phyloP scores from a whole-genome alignment of 1,140 invertebrate species.

The Sipha flava region DNA sequence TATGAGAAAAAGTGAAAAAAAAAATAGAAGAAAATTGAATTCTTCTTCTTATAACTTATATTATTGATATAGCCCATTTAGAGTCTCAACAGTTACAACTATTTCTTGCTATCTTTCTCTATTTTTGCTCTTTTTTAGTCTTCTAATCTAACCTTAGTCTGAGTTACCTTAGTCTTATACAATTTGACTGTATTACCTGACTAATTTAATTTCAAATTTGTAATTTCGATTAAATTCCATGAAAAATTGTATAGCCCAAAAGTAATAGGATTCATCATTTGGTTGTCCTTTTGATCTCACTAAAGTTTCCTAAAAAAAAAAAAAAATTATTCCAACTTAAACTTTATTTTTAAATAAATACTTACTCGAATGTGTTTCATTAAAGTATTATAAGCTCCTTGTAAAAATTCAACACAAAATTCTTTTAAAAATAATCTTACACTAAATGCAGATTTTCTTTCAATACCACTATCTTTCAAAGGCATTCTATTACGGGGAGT shows the following conservation, averaged over 20 bases:
- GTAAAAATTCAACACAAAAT: slow-evolving; percentile 87
- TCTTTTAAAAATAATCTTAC: slow-evolving; percentile 83
- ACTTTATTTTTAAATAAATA: too few species aligned
- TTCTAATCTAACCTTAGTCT: too few species aligned
- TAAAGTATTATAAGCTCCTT: slow-evolving; percentile 82
- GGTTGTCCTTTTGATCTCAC: slow-evolving; percentile 52
- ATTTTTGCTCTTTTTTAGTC: too few species aligned
- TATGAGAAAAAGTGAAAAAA: too few species aligned
- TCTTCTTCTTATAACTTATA: too few species aligned
- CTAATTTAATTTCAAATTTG: slow-evolving; percentile 75
- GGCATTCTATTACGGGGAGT: slow-evolving; percentile 59
- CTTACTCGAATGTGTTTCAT: slow-evolving; percentile 69
- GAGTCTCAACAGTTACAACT: too few species aligned
- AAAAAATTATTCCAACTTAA: background rate
- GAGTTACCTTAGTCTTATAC: too few species aligned
- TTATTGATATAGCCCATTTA: too few species aligned
- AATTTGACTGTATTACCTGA: too few species aligned
- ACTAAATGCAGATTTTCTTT: slow-evolving; percentile 65
- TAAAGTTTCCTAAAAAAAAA: slow-evolving; percentile 48
- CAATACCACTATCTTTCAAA: slow-evolving; percentile 49
- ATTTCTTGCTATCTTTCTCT: too few species aligned
- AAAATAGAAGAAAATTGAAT: too few species aligned
- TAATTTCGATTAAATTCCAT: slow-evolving; percentile 91
- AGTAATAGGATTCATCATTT: slow-evolving; percentile 86
- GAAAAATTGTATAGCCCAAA: slow-evolving; percentile 91